Evolutionary conservation across 2,797 vertebrate genomes (phyloP), one percentile per base, ranked within the genome.

Genomic region (Allobates femoralis): DNA sequence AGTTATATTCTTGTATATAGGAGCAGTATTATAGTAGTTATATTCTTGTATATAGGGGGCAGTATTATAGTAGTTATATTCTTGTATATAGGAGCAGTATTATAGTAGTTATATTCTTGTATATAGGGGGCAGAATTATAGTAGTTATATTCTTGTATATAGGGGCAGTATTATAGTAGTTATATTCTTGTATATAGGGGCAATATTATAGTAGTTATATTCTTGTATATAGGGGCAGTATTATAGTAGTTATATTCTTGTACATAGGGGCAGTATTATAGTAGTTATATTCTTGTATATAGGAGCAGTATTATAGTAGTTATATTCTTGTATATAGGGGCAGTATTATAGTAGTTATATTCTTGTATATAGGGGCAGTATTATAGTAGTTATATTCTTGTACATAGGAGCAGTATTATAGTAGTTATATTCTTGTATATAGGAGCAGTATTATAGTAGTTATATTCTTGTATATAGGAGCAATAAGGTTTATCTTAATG

Each of bases 1-100:
- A 21, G 56, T 23, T 58, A n/a, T 58, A 58, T 58, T 23, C 21
- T 23, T 60, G 56, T 60, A 60, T 4, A 62, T 26, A 62, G 60
- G n/a, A 11, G n/a, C 60, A 64, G 60, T 64, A 64, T 64, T 64
- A 64, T 64, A 64, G 60, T 64, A 64, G 60, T 64, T 64, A 64
- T 64, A 64, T 64, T 64, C 60, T 64, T 64, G 60, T 64, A 64
- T 14, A 64, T 60, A 60, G 56, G 56, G 18, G 11, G n/a, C n/a
- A 62, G 60, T 62, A 62, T 28, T 62, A 28, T 62, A 62, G 60
- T 62, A 62, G 60, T 62, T 62, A 28, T 62, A 62, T 28, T 62
- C n/a, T 16, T 62, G n/a, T 62, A 62, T 12, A 62, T 62, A 62
- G 11, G 60, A 26, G 60, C 60, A 62, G 60, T 62, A 62, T 62